phyloP scores from a whole-genome alignment of 1,140 invertebrate species.

The Sminthurides bifidus region DNA sequence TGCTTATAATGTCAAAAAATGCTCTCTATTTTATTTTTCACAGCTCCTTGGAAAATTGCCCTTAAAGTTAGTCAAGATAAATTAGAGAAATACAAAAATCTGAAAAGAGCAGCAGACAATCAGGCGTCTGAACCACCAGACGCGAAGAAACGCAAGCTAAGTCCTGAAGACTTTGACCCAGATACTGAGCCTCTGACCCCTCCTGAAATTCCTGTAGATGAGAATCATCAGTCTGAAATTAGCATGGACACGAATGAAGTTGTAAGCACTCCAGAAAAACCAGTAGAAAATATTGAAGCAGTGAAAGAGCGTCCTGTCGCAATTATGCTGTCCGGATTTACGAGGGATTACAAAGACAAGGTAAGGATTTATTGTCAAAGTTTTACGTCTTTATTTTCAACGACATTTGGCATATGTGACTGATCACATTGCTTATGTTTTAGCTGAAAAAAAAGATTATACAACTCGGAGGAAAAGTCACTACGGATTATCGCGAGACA shows the following conservation, averaged over 20 bases:
- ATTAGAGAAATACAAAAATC: conserved; percentile 47
- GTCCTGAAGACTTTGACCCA: neutral
- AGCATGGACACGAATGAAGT: neutral
- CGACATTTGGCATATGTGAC: neutral
- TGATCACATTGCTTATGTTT: neutral
- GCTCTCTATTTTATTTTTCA: conserved; percentile 33
- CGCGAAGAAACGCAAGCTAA: neutral
- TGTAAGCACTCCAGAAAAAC: neutral
- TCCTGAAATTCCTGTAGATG: neutral
- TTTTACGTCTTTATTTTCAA: neutral
- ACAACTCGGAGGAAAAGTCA: conserved; percentile 46
- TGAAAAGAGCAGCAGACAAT: conserved; percentile 13
- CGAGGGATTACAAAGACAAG: conserved; percentile 5
- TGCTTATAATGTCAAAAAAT: conserved; percentile 2
- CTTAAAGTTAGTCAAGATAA: conserved; percentile 78
- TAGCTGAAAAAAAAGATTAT: conserved; percentile 15
- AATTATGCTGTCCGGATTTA: conserved; percentile 6
- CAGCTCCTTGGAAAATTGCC: conserved; percentile 81
- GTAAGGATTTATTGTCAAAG: neutral
- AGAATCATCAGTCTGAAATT: neutral
- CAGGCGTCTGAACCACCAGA: neutral
- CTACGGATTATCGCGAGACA: conserved; percentile 50
- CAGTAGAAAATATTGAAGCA: neutral
- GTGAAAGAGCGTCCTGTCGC: neutral
- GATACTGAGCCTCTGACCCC: conserved; percentile 1